Evolutionary conservation across 2,888 invertebrate genomes (phyloP).

Genomic region (Linnaemya vulpina): DNA sequence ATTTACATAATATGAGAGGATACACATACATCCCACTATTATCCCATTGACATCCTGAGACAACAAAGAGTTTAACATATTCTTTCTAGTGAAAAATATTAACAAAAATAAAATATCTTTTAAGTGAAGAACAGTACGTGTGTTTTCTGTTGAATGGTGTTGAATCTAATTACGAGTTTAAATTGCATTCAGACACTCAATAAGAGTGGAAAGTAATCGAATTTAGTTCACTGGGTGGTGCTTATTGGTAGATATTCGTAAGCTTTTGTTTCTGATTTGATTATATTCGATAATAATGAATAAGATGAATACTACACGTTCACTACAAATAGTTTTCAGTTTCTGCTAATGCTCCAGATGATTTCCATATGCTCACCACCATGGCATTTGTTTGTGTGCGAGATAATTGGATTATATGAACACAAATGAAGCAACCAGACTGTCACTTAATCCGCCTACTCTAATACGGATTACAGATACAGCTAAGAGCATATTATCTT

Average conservation of each 20-base stretch:
- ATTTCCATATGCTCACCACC: conserved; percentile 3
- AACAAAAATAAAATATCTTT: neutral
- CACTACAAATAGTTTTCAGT: neutral
- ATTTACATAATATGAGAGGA: too few species aligned
- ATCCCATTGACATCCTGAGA: too few species aligned
- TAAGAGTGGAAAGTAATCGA: conserved; percentile 5
- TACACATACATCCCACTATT: too few species aligned
- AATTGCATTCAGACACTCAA: conserved; percentile 16
- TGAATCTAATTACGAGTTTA: conserved; percentile 31
- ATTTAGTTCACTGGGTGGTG: conserved; percentile 34
- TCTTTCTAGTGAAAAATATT: too few species aligned
- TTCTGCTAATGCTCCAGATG: neutral
- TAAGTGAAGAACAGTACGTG: neutral
- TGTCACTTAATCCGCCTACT: conserved; percentile 31
- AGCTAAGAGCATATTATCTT: neutral
- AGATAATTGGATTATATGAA: conserved; percentile 33
- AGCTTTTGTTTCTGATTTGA: neutral
- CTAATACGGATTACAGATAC: conserved; percentile 4
- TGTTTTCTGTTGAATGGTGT: neutral
- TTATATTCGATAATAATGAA: neutral
- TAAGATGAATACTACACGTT: too few species aligned
- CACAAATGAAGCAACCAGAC: conserved; percentile 17
- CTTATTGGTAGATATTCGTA: neutral
- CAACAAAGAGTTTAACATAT: too few species aligned
- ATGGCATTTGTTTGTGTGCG: conserved; percentile 1